Base-by-base conservation (phyloP, 2,888 invertebrate species). In the Tetranychus truncatus region DNA sequence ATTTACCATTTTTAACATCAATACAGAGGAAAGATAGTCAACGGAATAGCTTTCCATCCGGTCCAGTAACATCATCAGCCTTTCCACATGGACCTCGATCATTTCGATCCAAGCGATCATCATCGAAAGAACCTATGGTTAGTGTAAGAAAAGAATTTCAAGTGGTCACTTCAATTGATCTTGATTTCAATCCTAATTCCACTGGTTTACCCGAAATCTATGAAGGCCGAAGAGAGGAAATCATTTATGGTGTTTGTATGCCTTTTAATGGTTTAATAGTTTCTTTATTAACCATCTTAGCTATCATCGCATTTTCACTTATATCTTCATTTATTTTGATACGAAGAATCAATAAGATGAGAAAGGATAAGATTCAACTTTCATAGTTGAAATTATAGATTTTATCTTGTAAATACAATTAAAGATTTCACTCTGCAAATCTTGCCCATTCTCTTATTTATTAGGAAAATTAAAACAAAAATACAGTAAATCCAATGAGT, bases 61-160 rank as follows among this genome's bases (percentile, higher is more conserved):
- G 45, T 21, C 44, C 45, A n/a, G 24, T 21, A 21, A 24, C 75
- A 11, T 65, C 55, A 55, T 55, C 55, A 2, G 55, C 76, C 1
- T 76, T 78, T 71, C 77, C 79, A 3, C 69, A 77, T 21, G 75
- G 78, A 24, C 78, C 79, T 18, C 75, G 79, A 34, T 76, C 78
- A 20, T 75, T 78, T 21, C 75, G 79, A 6, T 76, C 76, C 6
- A 74, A 78, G 73, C 75, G 78, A 72, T 76, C 77, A 9, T 74
- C 75, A 1, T 77, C 75, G 9, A 20, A 5, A n/a, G 78, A 77
- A 21, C 77, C 78, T 11, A 79, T 79, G 67, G 21, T 93, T 1
- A 92, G 93, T 7, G 92, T 94, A 1, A 91, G 91, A 78, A 91
- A 92, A 0, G 86, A 92, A 34, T 93, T 92, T 83, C 91, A 92